phyloP scores from a whole-genome alignment of 23 tunicate genomes.

The Clavelina lepadiformis region DNA sequence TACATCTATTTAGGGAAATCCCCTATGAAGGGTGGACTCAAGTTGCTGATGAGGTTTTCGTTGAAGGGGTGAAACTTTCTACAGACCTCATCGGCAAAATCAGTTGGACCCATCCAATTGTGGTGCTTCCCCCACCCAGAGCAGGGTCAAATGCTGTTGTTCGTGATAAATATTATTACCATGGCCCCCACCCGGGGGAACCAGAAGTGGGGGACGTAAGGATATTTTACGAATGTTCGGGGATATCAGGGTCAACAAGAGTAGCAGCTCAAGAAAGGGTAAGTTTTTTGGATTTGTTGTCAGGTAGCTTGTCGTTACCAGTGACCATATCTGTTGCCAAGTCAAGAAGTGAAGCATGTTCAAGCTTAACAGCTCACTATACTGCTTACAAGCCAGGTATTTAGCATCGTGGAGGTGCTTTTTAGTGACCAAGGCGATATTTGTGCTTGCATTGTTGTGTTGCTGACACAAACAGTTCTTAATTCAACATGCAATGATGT shows the following conservation, averaged over 20 bases:
- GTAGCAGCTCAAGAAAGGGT: slow-evolving; percentile 11
- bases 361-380: too few species aligned
- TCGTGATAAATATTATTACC: slow-evolving; percentile 33
- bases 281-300: too few species aligned
- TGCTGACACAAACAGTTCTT: background rate
- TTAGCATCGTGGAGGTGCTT: too few species aligned
- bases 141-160: background rate
- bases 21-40: background rate
- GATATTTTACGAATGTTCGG: slow-evolving; percentile 50
- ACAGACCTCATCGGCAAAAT: slow-evolving; percentile 18
- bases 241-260: slow-evolving; percentile 15
- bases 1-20: slow-evolving; percentile 18
- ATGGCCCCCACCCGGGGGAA: slow-evolving; percentile 30
- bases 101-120: slow-evolving; percentile 31
- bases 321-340: too few species aligned
- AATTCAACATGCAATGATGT: background rate
- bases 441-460: background rate
- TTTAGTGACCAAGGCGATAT: too few species aligned
- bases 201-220: slow-evolving; percentile 65
- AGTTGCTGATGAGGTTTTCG: slow-evolving; percentile 15
- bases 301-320: too few species aligned
- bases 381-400: too few species aligned
- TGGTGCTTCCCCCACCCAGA: slow-evolving; percentile 22
- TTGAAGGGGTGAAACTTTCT: slow-evolving; percentile 32
- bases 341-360: too few species aligned